Base-by-base conservation (phyloP, 1,140 invertebrate genomes). In the Lerema accius region DNA sequence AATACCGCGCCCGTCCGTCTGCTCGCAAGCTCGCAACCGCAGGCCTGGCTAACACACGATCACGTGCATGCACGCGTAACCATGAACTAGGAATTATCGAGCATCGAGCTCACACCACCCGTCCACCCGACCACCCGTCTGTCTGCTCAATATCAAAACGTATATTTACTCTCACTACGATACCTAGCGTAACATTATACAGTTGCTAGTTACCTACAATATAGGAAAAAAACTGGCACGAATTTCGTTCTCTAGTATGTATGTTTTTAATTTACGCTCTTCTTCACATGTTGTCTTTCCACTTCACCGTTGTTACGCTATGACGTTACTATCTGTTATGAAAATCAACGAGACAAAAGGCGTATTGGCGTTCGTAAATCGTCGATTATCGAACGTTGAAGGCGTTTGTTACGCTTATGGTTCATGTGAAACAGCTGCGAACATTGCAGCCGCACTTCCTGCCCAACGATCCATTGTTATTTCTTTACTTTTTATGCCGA, bases 401-500 rank as follows among this genome's bases (percentile, higher is more conserved):
- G 39, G 39, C 51, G 32, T 63, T 50, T 64, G 63, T 55, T 67
- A 26, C 16, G 53, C 56, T 48, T 59, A 48, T 45, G 56, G 7
- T 48, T 48, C 17, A 49, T 59, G 56, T 42, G 49, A 68, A 70
- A 75, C 83, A 82, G 81, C 80, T 80, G 76, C 66, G 60, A 65
- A 50, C 68, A 56, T 56, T 45, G 61, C 80, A 80, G 76, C 74
- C 75, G 70, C 51, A 71, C 73, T 84, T 84, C 82, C 80, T 80
- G 78, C 62, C 73, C 69, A 80, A 67, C 64, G 67, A 69, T 71
- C 73, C 65, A 86, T 86, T 86, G 80, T 85, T 85, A 14, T 59
- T 59, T 19, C 32, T 48, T 59, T 51, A 53, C 58, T 70, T 71
- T 71, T 71, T 67, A 59, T 67, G 56, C 51, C 23, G 14, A 63